These are phyloP conservation scores for Phylloscopus collybita DNA, from an alignment of 2,797 vertebrate species.

Conservation along the genomic window DNA sequence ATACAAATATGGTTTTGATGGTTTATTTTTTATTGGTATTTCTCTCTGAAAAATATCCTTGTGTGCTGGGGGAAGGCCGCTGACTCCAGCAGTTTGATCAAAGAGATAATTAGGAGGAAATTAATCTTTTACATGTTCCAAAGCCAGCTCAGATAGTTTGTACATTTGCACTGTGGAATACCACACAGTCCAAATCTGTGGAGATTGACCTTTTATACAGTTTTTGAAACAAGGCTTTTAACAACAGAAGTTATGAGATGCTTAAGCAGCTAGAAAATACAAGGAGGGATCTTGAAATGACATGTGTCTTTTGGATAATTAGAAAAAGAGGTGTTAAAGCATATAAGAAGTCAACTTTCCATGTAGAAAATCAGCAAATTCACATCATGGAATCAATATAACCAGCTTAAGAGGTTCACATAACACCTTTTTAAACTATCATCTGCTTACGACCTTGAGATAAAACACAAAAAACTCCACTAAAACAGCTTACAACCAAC, in stretches of 20 bases:
- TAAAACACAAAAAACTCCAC: not conserved
- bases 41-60: conserved; percentile 1
- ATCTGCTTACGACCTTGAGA: not conserved
- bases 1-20: not conserved
- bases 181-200: not conserved
- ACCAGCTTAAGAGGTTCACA: not conserved
- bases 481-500: not conserved
- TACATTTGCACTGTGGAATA: not conserved
- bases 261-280: not conserved
- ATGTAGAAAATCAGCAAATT: not conserved
- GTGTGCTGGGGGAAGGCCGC: not conserved
- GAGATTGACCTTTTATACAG: not conserved
- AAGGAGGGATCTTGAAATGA: not conserved
- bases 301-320: not conserved
- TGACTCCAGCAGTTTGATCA: not conserved
- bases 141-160: not conserved
- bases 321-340: not conserved
- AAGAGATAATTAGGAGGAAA: conserved; percentile 29
- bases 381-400: not conserved
- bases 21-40: conserved; percentile 5
- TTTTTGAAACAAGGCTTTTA: not conserved
- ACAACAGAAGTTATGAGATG: not conserved
- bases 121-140: not conserved
- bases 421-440: not conserved
- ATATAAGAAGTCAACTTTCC: not conserved